These are phyloP conservation scores for Sylvicola cinctus DNA, from an alignment of 2,888 invertebrate species.

Conservation along the genomic window DNA sequence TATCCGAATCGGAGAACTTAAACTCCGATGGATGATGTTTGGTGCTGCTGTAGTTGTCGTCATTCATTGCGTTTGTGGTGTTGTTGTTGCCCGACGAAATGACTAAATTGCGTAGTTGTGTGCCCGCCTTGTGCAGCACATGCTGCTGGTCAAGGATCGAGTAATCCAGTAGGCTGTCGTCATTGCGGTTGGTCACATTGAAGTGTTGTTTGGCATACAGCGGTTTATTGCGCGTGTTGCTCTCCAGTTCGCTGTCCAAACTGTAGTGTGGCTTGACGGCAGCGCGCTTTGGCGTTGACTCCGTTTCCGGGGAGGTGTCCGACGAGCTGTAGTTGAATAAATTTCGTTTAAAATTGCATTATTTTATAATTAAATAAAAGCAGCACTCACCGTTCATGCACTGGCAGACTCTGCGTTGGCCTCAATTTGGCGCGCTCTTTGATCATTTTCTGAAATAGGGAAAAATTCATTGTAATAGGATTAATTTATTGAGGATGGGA, in stretches of 20 bases:
- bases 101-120: constrained; percentile 13
- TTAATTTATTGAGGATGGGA: constrained; percentile 22
- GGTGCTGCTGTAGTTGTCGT: background rate
- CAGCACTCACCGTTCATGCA: constrained; percentile 8
- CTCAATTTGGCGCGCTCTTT: constrained; percentile 12
- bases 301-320: constrained; percentile 2
- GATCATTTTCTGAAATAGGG: constrained; percentile 10
- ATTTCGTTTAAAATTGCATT: constrained; percentile 1
- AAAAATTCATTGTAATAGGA: constrained; percentile 1
- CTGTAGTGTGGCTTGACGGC: constrained; percentile 7
- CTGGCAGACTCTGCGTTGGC: constrained; percentile 27
- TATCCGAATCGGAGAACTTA: no score
- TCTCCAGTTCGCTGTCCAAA: constrained; percentile 9
- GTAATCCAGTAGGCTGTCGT: background rate
- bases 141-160: constrained; percentile 5
- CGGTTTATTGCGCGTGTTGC: background rate
- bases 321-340: constrained; percentile 1
- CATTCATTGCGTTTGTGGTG: constrained; percentile 3
- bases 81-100: constrained; percentile 10
- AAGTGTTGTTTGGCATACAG: constrained; percentile 6
- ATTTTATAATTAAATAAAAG: constrained; percentile 7
- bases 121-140: constrained; percentile 13
- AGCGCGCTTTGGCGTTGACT: constrained; percentile 2
- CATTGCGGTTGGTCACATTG: constrained; percentile 8
- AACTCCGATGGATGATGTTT: constrained; percentile 1